These are phyloP conservation scores for Oegoconia quadripuncta DNA, from an alignment of 2,888 invertebrate species.

Conservation along the genomic window DNA sequence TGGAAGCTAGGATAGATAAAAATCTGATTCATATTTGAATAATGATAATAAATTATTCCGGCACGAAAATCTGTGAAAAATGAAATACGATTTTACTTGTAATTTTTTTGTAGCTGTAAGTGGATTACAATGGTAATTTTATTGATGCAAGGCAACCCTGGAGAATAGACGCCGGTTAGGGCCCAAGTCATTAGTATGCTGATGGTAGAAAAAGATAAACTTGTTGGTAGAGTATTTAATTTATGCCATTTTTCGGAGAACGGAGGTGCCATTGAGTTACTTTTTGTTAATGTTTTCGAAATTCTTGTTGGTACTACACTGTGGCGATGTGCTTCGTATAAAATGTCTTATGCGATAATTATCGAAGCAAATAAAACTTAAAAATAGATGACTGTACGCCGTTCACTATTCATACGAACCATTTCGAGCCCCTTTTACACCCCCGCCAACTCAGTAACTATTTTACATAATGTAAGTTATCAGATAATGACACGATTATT, in stretches of 20 bases:
- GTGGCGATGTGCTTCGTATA: neutral
- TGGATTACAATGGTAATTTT: constrained; percentile 78
- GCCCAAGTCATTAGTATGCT: constrained; percentile 67
- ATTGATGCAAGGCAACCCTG: constrained; percentile 66
- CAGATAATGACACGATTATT: too few species aligned
- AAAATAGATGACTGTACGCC: too few species aligned
- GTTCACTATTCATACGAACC: too few species aligned
- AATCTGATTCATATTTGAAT: constrained; percentile 9
- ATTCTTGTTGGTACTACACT: constrained; percentile 7
- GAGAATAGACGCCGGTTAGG: constrained; percentile 46
- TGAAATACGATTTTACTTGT: constrained; percentile 50
- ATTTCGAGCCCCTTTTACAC: too few species aligned
- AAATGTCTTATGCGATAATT: too few species aligned
- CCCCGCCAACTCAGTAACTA: too few species aligned
- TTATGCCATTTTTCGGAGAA: constrained; percentile 62
- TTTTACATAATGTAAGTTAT: too few species aligned
- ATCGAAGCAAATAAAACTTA: too few species aligned
- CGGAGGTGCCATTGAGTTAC: constrained; percentile 30
- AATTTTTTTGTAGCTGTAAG: constrained; percentile 67
- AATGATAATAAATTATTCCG: constrained; percentile 26
- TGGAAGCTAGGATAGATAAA: too few species aligned
- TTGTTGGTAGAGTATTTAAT: constrained; percentile 70
- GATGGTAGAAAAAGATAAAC: constrained; percentile 74
- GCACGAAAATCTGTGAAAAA: constrained; percentile 31
- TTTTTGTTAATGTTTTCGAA: constrained; percentile 11